These are phyloP conservation scores for Meloidogyne chitwoodi DNA, from an alignment of 1,140 invertebrate genomes.

Conservation along the genomic window DNA sequence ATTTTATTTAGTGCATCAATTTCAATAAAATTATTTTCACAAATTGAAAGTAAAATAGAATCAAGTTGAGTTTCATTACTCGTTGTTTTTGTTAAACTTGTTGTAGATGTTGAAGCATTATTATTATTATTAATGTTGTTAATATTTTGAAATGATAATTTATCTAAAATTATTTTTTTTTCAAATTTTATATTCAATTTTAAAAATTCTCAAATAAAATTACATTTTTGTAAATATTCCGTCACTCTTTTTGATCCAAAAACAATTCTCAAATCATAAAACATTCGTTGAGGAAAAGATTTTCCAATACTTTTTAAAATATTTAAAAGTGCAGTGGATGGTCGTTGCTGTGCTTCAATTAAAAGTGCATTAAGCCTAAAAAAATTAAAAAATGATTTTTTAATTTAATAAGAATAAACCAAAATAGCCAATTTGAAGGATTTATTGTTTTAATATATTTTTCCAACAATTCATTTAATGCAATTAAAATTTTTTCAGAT, in stretches of 20 bases:
- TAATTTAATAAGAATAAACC: constrained; percentile 10
- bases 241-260: constrained; percentile 18
- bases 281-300: constrained; percentile 36
- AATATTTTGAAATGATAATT: not conserved
- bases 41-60: not conserved
- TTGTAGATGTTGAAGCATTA: not conserved
- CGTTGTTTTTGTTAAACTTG: not conserved
- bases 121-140: not conserved
- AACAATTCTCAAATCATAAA: constrained; percentile 18
- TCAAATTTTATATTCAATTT: no score
- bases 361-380: constrained; percentile 40
- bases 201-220: not conserved
- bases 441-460: constrained; percentile 19
- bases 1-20: not conserved
- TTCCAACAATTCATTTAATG: constrained; percentile 31
- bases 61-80: not conserved
- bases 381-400: not conserved
- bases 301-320: constrained; percentile 31
- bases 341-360: constrained; percentile 29
- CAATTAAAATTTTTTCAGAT: constrained; percentile 10
- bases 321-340: constrained; percentile 19
- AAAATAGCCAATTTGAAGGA: constrained; percentile 39
- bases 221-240: constrained; percentile 24
- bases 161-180: not conserved
- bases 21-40: not conserved